These are phyloP conservation scores for Micromussa lordhowensis DNA, from an alignment of 92 coral and sea anemone genomes.

Conservation along the genomic window DNA sequence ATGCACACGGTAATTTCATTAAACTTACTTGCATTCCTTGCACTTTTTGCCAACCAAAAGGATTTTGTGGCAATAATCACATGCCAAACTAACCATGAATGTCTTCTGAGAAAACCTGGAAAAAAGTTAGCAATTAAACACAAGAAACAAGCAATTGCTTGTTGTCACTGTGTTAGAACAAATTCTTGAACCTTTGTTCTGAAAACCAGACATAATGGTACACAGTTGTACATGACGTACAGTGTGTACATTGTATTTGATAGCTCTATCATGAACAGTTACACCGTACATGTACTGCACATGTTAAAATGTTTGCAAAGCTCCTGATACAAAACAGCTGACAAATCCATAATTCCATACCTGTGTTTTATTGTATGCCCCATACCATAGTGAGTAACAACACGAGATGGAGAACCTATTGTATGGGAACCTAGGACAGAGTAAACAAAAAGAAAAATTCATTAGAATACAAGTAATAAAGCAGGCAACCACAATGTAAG, in stretches of 20 bases:
- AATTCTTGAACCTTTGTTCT: not conserved
- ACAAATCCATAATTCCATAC: slow-evolving; percentile 42
- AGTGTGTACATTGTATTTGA: not conserved
- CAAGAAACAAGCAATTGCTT: too few species aligned
- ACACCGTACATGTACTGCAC: too few species aligned
- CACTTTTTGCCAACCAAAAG: slow-evolving; percentile 96
- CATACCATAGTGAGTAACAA: slow-evolving; percentile 69
- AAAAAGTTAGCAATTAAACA: too few species aligned
- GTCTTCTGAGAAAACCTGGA: slow-evolving; percentile 90
- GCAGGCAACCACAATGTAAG: not conserved
- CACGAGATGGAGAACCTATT: slow-evolving; percentile 88
- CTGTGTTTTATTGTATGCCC: slow-evolving; percentile 88
- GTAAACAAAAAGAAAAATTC: not conserved
- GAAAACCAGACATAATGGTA: not conserved
- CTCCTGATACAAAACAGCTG: not conserved
- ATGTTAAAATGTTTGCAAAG: not conserved
- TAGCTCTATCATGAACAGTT: not conserved
- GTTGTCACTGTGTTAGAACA: too few species aligned
- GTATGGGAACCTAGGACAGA: slow-evolving; percentile 68
- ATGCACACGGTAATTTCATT: not conserved
- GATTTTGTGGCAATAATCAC: slow-evolving; percentile 87
- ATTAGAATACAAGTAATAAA: not conserved
- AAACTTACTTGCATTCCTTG: slow-evolving; percentile 93
- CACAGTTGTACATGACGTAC: too few species aligned
- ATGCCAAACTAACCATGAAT: slow-evolving; percentile 84